A percentile compares a stretch with the other conserved stretches of the same genome.
Evolutionary conservation across 2,888 invertebrate genomes (phyloP).

Genomic region (Parasteatoda lunata): DNA sequence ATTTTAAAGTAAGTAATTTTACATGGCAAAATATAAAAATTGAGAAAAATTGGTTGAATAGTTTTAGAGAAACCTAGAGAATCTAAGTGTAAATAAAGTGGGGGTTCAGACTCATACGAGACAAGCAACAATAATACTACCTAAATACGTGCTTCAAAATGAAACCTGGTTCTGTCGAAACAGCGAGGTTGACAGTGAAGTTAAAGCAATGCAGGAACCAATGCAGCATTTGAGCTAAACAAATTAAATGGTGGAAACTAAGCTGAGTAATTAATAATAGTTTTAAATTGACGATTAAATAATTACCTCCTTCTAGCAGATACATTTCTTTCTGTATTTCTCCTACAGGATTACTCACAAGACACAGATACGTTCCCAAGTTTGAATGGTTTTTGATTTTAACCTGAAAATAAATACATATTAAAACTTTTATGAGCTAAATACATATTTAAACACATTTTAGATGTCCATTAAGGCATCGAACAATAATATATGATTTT

Average conservation of each 20-base stretch:
- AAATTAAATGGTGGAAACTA: not conserved
- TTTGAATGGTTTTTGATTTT: constrained; percentile 44
- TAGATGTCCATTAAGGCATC: too few relatives aligned
- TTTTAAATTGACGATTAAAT: too few relatives aligned
- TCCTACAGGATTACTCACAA: constrained; percentile 55
- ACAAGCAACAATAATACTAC: not conserved
- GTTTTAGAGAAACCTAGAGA: too few relatives aligned
- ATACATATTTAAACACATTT: not conserved
- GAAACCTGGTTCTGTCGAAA: not conserved
- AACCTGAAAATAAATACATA: constrained; percentile 26
- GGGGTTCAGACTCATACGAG: not conserved
- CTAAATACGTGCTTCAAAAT: not conserved
- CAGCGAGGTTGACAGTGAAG: not conserved
- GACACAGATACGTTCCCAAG: constrained; percentile 57
- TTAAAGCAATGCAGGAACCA: not conserved
- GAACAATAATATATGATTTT: too few relatives aligned
- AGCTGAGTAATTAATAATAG: too few relatives aligned
- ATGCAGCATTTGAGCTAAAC: not conserved
- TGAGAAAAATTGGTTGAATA: too few relatives aligned
- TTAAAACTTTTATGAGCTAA: not conserved
- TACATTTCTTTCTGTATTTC: constrained; percentile 64
- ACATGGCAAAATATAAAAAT: too few relatives aligned
- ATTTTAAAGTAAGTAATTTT: too few relatives aligned
- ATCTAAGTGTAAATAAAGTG: too few relatives aligned
- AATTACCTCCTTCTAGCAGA: constrained; percentile 65